phyloP scores from a whole-genome alignment of 2,113 vertebrate species.

The Malaclemys terrapin region DNA sequence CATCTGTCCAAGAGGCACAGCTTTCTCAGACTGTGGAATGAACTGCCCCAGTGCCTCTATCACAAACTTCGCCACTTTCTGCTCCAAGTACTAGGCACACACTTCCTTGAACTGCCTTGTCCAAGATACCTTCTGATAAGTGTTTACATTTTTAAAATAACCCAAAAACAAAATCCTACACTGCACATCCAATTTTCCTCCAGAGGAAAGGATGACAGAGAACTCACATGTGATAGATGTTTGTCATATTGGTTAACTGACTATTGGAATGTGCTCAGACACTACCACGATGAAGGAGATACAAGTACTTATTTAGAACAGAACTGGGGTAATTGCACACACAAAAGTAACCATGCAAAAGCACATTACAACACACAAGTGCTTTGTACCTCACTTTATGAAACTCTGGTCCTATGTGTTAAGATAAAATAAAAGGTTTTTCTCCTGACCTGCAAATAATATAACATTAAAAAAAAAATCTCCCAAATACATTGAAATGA shows the following conservation, averaged over 20 bases:
- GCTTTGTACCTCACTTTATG: neutral
- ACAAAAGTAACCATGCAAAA: neutral
- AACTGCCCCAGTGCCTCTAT: fast-evolving
- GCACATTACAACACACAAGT: neutral
- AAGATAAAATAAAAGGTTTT: conserved; percentile 27
- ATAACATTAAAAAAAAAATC: neutral
- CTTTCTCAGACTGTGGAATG: fast-evolving
- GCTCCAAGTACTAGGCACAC: neutral
- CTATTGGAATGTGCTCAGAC: neutral
- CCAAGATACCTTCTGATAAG: neutral
- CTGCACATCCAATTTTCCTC: neutral
- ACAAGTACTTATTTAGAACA: neutral
- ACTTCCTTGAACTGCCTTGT: neutral
- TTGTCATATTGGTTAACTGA: neutral
- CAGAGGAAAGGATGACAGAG: neutral
- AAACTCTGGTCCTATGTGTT: conserved; percentile 1
- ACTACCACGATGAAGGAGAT: neutral
- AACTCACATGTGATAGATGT: fast-evolving
- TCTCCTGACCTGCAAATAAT: neutral
- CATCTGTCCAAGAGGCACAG: neutral
- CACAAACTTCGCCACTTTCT: neutral
- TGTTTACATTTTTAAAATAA: neutral
- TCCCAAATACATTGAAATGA: neutral
- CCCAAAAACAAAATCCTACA: neutral
- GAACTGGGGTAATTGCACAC: neutral